Evolutionary conservation across 2,888 invertebrate species (phyloP).

Genomic region (Morpho achilles): DNA sequence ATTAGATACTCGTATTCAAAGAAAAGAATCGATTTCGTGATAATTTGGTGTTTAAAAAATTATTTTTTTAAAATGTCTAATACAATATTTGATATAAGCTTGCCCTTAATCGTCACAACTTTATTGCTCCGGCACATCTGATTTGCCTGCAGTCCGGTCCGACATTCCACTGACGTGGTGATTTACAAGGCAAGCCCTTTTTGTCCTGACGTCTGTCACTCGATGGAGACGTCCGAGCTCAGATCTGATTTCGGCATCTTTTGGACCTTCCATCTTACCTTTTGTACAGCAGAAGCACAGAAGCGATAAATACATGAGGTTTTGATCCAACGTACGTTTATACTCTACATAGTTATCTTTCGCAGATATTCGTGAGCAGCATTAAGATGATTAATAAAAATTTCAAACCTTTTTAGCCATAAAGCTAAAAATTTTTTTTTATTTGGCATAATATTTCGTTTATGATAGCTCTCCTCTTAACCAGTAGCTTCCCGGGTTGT

Average conservation of each 20-base stretch:
- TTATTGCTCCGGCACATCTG: conserved; percentile 44
- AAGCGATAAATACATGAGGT: conserved; percentile 28
- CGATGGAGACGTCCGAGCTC: conserved; percentile 61
- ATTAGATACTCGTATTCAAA: too few relatives aligned
- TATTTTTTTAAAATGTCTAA: too few relatives aligned
- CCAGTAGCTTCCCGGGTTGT: too few relatives aligned
- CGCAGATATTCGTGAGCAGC: too few relatives aligned
- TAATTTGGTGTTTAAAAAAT: too few relatives aligned
- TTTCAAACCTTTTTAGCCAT: too few relatives aligned
- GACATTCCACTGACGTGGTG: conserved; percentile 51
- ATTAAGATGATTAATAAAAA: too few relatives aligned
- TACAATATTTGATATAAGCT: background rate
- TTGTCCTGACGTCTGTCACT: conserved; percentile 52
- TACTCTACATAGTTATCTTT: background rate
- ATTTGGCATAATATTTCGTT: too few relatives aligned
- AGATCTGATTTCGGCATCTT: conserved; percentile 72
- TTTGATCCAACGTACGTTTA: conserved; percentile 17
- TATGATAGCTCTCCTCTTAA: too few relatives aligned
- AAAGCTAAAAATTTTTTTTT: too few relatives aligned
- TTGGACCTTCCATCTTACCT: conserved; percentile 43
- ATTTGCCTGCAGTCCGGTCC: conserved; percentile 45
- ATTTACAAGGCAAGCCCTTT: conserved; percentile 67
- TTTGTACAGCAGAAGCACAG: conserved; percentile 29
- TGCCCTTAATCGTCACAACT: conserved; percentile 36
- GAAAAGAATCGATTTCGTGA: too few relatives aligned